Evolutionary conservation across 92 coral and sea anemone species (phyloP), one percentile per base, ranked within the genome.

Genomic region (Nematostella vectensis): DNA sequence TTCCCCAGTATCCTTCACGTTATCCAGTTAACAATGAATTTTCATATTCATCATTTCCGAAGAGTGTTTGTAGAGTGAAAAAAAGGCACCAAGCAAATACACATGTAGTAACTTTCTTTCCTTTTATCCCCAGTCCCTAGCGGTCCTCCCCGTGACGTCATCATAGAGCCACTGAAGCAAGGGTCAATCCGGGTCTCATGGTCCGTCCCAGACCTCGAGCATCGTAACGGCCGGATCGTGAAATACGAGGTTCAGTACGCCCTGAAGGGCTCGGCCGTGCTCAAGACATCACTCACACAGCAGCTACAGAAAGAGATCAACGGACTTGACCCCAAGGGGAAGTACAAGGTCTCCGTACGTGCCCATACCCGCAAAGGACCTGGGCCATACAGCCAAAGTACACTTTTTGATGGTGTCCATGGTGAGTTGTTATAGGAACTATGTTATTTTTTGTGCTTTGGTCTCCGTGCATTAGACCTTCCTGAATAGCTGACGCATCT

Each of bases 91-190:
- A n/a, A n/a, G n/a, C n/a, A n/a, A n/a, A n/a, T n/a, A n/a, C n/a
- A n/a, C n/a, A n/a, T n/a, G n/a, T n/a, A n/a, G n/a, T n/a, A n/a
- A n/a, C n/a, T n/a, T 15, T 33, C 8, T 33, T 33, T 33, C 15
- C 40, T 33, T 33, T 6, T 15, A 6, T 33, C 40, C 42, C 44
- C 36, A 79, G 87, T 76, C 27, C 87, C 87, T 12, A 67, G 68
- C 27, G 87, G 87, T n/a, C 72, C 87, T 0, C 87, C 81, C 6
- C 87, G 87, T 36, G 87, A 79, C 47, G 68, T 79, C 23, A 45
- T 79, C 13, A 70, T 79, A 3, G 77, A 72, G 28, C 80, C 80
- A 42, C 52, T 52, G 44, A 57, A 65, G 11, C 50, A 33, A 31
- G 63, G 36, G 31, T 52, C 68, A 50, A 79, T 79, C 4, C 49